Evolutionary conservation across 2,797 vertebrate species (phyloP).

Genomic region (Mormyrus hasselquistii): DNA sequence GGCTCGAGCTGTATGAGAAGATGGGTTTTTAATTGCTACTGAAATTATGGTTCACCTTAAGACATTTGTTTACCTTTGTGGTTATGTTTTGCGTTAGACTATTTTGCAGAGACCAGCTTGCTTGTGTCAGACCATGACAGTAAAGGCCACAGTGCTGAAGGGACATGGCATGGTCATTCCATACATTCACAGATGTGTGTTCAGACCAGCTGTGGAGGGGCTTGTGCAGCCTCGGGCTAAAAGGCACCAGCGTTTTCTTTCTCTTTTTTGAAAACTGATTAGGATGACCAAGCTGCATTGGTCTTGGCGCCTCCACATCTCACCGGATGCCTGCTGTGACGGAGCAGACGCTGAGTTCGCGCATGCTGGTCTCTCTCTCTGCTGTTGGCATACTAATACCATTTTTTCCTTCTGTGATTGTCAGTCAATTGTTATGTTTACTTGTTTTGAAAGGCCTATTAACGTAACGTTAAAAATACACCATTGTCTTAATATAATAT

Average conservation of each 20-base stretch:
- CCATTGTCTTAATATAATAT: neutral
- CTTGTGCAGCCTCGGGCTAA: neutral
- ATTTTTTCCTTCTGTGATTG: neutral
- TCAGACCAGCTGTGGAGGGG: neutral
- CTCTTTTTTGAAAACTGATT: neutral
- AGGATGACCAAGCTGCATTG: neutral
- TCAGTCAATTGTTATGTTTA: neutral
- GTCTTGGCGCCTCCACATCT: neutral
- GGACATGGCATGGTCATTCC: neutral
- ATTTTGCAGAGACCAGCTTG: neutral
- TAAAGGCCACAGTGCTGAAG: neutral
- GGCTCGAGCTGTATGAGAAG: neutral
- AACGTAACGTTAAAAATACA: neutral
- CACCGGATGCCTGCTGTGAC: neutral
- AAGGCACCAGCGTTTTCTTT: neutral
- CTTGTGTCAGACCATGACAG: neutral
- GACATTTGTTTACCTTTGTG: neutral
- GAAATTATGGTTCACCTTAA: neutral
- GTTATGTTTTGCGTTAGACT: neutral
- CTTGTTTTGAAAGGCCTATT: neutral
- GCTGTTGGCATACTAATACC: neutral
- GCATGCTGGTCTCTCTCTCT: neutral
- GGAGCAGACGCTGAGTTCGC: neutral
- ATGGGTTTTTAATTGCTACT: neutral
- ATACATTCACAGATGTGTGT: neutral